These are phyloP conservation scores for Coregonus ussuriensis DNA, from an alignment of 2,797 vertebrate genomes.

Conservation along the genomic window DNA sequence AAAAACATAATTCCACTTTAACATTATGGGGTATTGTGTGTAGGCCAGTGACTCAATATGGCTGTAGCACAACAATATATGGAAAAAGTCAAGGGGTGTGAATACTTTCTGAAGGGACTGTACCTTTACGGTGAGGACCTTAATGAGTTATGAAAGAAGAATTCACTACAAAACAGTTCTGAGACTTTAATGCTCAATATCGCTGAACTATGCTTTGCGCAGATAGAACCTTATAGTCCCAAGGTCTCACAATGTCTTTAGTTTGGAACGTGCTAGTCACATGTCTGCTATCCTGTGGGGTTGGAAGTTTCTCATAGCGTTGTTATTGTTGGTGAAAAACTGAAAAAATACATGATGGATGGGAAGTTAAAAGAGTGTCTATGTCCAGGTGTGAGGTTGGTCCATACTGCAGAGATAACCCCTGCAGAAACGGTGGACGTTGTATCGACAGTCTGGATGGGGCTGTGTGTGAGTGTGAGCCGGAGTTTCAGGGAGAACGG, in stretches of 20 bases:
- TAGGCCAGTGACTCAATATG: too few species aligned
- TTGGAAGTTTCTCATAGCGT: not conserved
- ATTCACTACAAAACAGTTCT: too few species aligned
- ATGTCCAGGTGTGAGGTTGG: conserved; percentile 80
- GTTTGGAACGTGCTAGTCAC: not conserved
- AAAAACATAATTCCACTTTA: too few species aligned
- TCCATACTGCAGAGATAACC: conserved; percentile 85
- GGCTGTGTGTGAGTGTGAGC: conserved; percentile 85
- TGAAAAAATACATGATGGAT: not conserved
- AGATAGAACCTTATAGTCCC: not conserved
- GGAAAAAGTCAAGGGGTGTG: too few species aligned
- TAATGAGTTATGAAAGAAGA: too few species aligned
- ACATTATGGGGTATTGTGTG: too few species aligned
- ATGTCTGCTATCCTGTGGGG: not conserved
- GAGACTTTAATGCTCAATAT: too few species aligned
- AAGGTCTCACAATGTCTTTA: too few species aligned
- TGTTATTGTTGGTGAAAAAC: not conserved
- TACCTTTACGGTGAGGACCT: too few species aligned
- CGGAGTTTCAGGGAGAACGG: conserved; percentile 84
- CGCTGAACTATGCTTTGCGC: too few species aligned
- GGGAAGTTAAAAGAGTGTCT: not conserved
- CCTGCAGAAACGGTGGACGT: conserved; percentile 83
- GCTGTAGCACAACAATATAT: too few species aligned
- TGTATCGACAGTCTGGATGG: conserved; percentile 88
- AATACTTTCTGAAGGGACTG: too few species aligned